Evolutionary conservation across 2,113 vertebrate species (phyloP), one percentile per base, ranked within the genome.

Genomic region (Callaeas wilsoni): DNA sequence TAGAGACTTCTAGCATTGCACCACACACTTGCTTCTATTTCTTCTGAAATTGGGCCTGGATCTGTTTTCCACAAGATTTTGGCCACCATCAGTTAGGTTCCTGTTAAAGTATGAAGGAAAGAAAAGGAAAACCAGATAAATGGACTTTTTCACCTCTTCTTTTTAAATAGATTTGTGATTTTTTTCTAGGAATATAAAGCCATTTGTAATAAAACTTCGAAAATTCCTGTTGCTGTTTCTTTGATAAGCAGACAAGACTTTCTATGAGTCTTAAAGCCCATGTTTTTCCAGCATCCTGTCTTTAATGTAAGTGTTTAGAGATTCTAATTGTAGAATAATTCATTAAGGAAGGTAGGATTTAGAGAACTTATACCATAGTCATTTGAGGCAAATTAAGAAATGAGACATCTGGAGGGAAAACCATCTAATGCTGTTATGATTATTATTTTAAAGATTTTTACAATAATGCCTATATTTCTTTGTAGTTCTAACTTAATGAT

Each of bases 121-220:
- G 7, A 6, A 69, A 82, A 46, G 4, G 23, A 27, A 90, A 73
- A 21, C 1, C 63, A 63, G 4, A 63, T 39, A 59, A 81, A 50
- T 1, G 1, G 5, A 1, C 1, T 84, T n/a, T 35, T 69, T 18
- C 6, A 11, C 5, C 3, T 10, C 11, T 15, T 39, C 4, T 22
- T 35, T 69, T 74, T n/a, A 21, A 73, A 68, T 2, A 14, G 1
- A 47, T 55, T 49, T 57, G 18, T 69, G 8, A 9, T 35, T 91
- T 17, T 78, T 84, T 63, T 47, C 41, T 57, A n/a, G 8, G 7
- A 65, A 29, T 33, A 39, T 20, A 57, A 67, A 86, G 4, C 2
- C 23, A 33, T 56, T 67, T 71, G 2, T 11, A 53, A 76, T 49
- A 39, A 35, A 84, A 63, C 7, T 41, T 42, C 4, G 67, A 14